These are phyloP conservation scores for Siniperca undulata DNA, from an alignment of 2,797 vertebrate species.

Conservation along the genomic window DNA sequence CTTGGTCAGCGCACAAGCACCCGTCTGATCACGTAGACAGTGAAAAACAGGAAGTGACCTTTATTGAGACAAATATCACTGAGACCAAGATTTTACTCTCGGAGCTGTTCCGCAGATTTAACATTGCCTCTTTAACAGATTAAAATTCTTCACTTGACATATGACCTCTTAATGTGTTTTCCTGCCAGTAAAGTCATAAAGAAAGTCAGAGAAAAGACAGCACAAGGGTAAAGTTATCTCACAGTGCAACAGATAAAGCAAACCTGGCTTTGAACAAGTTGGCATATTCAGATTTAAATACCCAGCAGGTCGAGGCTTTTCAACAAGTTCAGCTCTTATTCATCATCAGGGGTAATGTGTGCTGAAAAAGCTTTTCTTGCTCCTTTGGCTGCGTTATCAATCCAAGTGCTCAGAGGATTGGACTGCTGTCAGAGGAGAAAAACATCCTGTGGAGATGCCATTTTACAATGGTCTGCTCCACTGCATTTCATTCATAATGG, in stretches of 20 bases:
- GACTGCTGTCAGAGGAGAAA: constrained; percentile 35
- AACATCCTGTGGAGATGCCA: constrained; percentile 43
- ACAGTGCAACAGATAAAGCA: background rate
- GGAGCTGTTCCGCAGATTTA: constrained; percentile 17
- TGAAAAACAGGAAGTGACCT: constrained; percentile 74
- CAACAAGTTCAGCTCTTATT: background rate
- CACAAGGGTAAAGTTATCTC: background rate
- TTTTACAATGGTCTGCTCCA: constrained; percentile 35
- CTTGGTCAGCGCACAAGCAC: constrained; percentile 33
- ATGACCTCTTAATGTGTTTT: constrained; percentile 4
- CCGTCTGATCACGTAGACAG: constrained; percentile 39
- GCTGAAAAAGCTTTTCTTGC: constrained; percentile 6
- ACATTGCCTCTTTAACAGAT: background rate
- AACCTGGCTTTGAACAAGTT: background rate
- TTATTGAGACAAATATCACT: constrained; percentile 38
- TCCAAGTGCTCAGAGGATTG: background rate
- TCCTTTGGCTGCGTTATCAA: constrained; percentile 19
- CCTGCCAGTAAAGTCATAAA: background rate
- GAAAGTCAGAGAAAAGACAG: background rate
- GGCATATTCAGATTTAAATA: constrained; percentile 13
- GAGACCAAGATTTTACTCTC: constrained; percentile 11
- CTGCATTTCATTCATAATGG: constrained; percentile 66
- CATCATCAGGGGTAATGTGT: background rate
- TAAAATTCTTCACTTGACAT: constrained; percentile 2
- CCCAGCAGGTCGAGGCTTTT: background rate